Conservation (phyloP, 2,797 vertebrate genomes). For the Phalanger gymnotis region DNA sequence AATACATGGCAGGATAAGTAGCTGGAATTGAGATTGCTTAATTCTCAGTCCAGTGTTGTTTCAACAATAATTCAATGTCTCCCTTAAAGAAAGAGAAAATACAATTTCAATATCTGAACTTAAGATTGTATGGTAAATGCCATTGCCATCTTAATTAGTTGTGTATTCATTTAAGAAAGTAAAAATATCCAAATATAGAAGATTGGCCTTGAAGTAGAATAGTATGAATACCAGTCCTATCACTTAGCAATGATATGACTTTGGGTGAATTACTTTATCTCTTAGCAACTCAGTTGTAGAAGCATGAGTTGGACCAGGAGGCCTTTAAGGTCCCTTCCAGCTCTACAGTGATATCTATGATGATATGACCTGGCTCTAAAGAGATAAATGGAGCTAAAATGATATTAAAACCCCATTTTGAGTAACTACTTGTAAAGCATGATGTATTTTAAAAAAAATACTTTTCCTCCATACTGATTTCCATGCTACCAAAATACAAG, state of each 20-base stretch:
- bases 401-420: neutral
- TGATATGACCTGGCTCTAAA: neutral
- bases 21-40: neutral
- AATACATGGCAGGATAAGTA: neutral
- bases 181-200: neutral
- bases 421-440: slow-evolving; percentile 5
- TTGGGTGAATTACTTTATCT: neutral
- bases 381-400: neutral
- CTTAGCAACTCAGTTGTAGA: neutral
- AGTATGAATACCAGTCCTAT: neutral
- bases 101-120: neutral
- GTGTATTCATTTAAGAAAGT: neutral
- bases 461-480: neutral
- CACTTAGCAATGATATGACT: neutral
- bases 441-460: slow-evolving; percentile 38
- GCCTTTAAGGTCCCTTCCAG: neutral
- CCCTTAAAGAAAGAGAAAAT: neutral
- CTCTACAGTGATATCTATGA: neutral
- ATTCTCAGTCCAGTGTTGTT: neutral
- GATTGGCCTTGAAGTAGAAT: neutral
- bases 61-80: neutral
- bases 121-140: neutral
- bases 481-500: neutral
- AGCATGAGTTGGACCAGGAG: neutral
- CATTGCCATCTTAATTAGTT: neutral